These are phyloP conservation scores for Zaprionus nigranus DNA, from an alignment of 1,140 invertebrate species.

Conservation along the genomic window DNA sequence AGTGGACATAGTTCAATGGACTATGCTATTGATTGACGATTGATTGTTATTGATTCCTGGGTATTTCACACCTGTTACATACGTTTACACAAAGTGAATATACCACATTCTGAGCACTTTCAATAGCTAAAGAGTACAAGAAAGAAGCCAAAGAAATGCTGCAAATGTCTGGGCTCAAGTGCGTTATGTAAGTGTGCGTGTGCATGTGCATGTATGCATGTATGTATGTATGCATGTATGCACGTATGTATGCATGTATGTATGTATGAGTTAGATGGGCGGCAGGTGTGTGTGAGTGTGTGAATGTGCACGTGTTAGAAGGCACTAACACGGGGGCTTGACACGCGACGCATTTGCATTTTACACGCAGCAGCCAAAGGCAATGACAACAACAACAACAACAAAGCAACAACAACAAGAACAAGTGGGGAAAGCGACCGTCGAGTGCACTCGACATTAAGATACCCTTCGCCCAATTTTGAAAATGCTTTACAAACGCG, in stretches of 20 bases:
- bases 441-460: constrained; percentile 3
- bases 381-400: constrained; percentile 40
- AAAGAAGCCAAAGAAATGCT: constrained; percentile 69
- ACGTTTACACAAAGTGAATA: background rate
- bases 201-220: background rate
- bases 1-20: background rate
- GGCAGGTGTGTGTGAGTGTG: constrained; percentile 26
- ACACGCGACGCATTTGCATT: constrained; percentile 82
- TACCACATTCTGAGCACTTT: background rate
- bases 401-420: background rate
- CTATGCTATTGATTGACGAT: background rate
- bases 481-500: background rate
- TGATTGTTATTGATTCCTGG: no score
- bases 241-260: background rate
- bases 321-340: constrained; percentile 78
- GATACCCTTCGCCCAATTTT: constrained; percentile 3
- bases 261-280: background rate
- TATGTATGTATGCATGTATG: constrained; percentile 8
- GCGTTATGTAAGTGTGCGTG: constrained; percentile 32
- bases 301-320: constrained; percentile 13
- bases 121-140: constrained; percentile 4
- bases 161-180: constrained; percentile 80
- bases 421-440: background rate
- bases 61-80: background rate
- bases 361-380: constrained; percentile 71